These are phyloP conservation scores for Microtus montanus DNA, from an alignment of 2,113 vertebrate genomes.

Conservation along the genomic window DNA sequence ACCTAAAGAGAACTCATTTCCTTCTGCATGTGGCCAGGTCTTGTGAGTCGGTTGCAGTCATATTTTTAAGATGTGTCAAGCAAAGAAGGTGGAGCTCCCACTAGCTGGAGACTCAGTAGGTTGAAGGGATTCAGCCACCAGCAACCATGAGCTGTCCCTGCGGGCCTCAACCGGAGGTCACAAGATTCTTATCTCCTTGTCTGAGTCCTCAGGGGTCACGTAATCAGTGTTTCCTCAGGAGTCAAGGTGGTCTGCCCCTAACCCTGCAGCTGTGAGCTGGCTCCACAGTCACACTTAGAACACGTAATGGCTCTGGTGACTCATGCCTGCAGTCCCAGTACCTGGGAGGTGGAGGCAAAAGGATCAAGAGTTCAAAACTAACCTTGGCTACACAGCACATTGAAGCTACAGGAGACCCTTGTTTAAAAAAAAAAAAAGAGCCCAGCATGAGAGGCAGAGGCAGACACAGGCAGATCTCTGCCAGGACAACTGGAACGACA, in stretches of 20 bases:
- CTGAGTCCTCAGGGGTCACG: accelerated
- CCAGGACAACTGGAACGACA: neutral
- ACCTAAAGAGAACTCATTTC: neutral
- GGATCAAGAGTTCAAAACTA: neutral
- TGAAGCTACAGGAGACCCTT: neutral
- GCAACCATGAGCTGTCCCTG: accelerated
- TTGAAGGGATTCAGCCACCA: neutral
- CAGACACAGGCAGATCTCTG: neutral
- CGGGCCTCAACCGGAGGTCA: neutral
- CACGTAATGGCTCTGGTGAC: too few species aligned
- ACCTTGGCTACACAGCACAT: neutral
- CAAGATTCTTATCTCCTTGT: neutral
- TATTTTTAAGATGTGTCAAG: neutral
- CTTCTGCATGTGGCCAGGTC: neutral
- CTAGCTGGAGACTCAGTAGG: neutral
- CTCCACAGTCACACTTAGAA: neutral
- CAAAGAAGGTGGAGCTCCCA: too few species aligned
- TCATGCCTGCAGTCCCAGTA: neutral
- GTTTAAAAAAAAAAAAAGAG: neutral
- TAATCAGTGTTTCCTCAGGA: too few species aligned
- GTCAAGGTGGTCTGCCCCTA: neutral
- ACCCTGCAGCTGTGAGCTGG: too few species aligned
- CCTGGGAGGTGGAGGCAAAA: neutral
- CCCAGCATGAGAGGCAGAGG: neutral
- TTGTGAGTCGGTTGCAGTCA: neutral